Conservation (phyloP, 2,113 vertebrate species). For the Puffinus mauretanicus region DNA sequence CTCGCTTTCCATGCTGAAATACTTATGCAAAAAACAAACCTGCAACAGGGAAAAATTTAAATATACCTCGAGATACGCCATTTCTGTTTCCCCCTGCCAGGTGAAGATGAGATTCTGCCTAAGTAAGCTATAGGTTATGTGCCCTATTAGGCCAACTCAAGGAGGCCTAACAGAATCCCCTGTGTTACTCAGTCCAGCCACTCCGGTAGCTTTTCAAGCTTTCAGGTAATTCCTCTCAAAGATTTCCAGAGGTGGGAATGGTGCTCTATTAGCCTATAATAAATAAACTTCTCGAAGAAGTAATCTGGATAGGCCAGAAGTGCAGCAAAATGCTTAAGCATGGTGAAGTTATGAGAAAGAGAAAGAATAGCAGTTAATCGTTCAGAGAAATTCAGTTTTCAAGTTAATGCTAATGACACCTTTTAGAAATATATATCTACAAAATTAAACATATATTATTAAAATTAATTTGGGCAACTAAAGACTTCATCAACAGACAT, state of each 20-base stretch:
- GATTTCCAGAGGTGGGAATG: background rate
- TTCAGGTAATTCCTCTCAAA: background rate
- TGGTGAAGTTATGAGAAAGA: background rate
- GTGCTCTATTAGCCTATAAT: background rate
- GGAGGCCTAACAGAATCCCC: background rate
- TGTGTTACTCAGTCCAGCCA: background rate
- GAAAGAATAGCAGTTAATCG: background rate
- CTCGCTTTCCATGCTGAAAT: background rate
- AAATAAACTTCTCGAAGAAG: background rate
- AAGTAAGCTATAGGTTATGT: background rate
- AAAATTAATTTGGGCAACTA: background rate
- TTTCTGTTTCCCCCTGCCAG: background rate
- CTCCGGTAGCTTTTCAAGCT: background rate
- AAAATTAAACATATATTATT: background rate
- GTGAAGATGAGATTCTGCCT: background rate
- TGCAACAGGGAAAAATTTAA: background rate
- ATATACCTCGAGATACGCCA: background rate
- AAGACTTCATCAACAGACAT: background rate
- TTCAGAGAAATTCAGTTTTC: background rate
- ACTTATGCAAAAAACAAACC: background rate
- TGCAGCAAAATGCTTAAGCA: background rate
- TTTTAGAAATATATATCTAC: background rate
- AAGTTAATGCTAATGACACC: background rate
- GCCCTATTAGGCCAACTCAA: background rate
- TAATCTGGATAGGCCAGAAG: background rate